phyloP scores from a whole-genome alignment of 2,888 invertebrate species.

The Unio pictorum region DNA sequence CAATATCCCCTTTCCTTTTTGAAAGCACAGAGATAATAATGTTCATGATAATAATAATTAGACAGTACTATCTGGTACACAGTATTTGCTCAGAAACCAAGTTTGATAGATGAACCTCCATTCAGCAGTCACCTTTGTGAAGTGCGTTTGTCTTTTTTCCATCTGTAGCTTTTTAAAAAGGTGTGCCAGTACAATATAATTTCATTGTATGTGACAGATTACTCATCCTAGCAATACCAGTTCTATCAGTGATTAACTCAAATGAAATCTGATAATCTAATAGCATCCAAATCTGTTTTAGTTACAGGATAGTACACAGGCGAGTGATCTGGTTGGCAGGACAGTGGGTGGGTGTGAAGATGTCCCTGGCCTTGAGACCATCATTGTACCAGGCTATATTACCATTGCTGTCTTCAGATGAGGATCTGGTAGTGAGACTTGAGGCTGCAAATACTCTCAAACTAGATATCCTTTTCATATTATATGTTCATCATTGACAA shows the following conservation, averaged over 20 bases:
- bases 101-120: too few relatives aligned
- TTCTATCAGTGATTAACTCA: not conserved
- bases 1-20: too few relatives aligned
- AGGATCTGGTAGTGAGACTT: slow-evolving; percentile 91
- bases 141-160: too few relatives aligned
- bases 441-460: slow-evolving; percentile 89
- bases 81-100: too few relatives aligned
- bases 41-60: too few relatives aligned
- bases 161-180: too few relatives aligned
- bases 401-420: slow-evolving; percentile 81
- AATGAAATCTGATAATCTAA: not conserved
- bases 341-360: slow-evolving; percentile 82
- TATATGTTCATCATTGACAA: not conserved
- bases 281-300: slow-evolving; percentile 22
- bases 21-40: too few relatives aligned
- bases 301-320: slow-evolving; percentile 67
- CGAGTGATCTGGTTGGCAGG: slow-evolving; percentile 76
- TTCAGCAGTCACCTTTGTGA: too few relatives aligned
- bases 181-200: too few relatives aligned
- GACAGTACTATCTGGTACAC: too few relatives aligned
- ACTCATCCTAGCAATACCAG: too few relatives aligned
- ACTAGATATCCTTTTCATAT: slow-evolving; percentile 74
- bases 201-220: too few relatives aligned
- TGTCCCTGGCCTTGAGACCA: slow-evolving; percentile 85
- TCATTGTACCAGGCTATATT: slow-evolving; percentile 81